Base-by-base conservation (phyloP, 2,888 invertebrate genomes). In the Synanthedon myopaeformis region DNA sequence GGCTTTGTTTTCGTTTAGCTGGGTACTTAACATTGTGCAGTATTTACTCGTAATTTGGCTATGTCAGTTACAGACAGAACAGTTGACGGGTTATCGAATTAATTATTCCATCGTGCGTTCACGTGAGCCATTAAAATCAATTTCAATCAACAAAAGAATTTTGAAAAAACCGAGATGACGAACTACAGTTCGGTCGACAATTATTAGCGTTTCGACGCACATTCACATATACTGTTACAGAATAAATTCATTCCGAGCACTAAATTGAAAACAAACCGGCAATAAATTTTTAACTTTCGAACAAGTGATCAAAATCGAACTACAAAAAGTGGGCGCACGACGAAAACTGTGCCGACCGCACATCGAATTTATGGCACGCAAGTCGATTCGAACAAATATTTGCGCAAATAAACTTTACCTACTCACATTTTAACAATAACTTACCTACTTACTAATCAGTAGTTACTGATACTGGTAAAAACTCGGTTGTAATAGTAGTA, bases 271-370 rank as follows among this genome's bases (percentile, higher is more conserved):
- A 74, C 69, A 69, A 68, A 69, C 70, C 59, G 70, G 69, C 75
- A 70, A 81, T 84, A 82, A 82, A 82, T 84, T 83, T 76, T 79
- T 68, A 79, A 85, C 82, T 82, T 81, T 71, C 70, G 69, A 80
- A 77, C 79, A 76, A 81, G 81, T 80, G 79, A 84, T 85, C 82
- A 77, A 78, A 79, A 79, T 77, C 70, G 74, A 78, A 80, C 79
- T 82, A 79, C 72, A 79, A 82, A 83, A 84, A 82, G 70, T 76
- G 70, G 69, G 62, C 72, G 67, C 61, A 60, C 63, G 66, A 62
- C 65, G 75, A 76, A 76, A 79, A 80, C 73, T 77, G 77, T 68
- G 63, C 61, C 66, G 68, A 79, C 85, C 85, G 62, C 82, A 74
- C 76, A 80, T 76, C 75, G 69, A 79, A 85, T 85, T 84, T 84